A percentile compares a stretch with the other conserved stretches of the same genome.
Conservation (phyloP, 1,140 invertebrate species). For the Leptinotarsa defecta region DNA sequence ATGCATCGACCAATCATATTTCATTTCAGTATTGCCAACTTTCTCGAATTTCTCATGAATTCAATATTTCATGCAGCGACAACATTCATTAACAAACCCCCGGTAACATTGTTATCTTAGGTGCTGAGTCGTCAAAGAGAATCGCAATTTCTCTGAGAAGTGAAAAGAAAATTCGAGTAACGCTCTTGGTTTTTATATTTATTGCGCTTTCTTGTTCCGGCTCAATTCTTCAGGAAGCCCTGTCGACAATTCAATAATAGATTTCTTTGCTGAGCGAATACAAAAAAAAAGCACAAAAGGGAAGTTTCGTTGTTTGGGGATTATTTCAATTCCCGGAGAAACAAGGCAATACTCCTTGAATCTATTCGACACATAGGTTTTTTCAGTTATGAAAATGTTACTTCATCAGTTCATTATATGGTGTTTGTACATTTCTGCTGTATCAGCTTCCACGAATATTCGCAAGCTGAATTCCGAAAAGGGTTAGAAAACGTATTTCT, state of each 20-base stretch:
- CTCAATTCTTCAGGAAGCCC: background rate
- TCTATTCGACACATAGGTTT: background rate
- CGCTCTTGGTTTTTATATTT: background rate
- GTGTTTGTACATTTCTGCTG: background rate
- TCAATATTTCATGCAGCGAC: no score
- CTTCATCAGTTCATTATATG: background rate
- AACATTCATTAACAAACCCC: no score
- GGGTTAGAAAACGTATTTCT: no score
- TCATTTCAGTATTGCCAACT: no score
- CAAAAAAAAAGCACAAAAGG: background rate
- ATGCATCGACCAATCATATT: no score
- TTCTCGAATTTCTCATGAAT: no score
- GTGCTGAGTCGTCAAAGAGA: no score
- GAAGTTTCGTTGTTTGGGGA: background rate
- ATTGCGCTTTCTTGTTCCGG: background rate
- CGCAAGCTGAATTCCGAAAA: no score
- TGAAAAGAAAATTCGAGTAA: no score
- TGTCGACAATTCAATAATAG: conserved; percentile 3
- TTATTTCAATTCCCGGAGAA: background rate
- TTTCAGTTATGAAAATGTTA: background rate
- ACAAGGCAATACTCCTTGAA: background rate
- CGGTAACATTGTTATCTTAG: no score
- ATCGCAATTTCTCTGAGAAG: no score
- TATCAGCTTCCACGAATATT: background rate
- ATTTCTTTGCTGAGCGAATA: background rate